Conservation (phyloP, 2,797 vertebrate species). For the Sebastes matsubarae region DNA sequence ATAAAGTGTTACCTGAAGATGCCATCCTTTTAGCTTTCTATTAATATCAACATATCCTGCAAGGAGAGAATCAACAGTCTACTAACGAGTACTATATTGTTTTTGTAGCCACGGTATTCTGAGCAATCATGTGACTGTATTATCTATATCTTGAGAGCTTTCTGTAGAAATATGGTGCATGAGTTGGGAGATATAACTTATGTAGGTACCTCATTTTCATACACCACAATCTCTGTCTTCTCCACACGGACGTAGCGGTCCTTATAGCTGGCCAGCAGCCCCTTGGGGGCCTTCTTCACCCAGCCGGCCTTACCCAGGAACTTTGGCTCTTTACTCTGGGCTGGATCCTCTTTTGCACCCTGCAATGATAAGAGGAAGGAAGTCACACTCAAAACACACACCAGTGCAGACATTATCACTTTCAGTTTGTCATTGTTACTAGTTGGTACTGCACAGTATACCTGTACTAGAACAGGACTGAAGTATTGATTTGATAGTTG, state of each 20-base stretch:
- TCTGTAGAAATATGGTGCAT: neutral
- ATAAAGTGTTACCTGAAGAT: neutral
- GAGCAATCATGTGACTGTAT: neutral
- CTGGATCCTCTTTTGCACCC: constrained; percentile 84
- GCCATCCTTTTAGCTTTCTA: neutral
- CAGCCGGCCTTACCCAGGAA: constrained; percentile 88
- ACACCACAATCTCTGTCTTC: constrained; percentile 87
- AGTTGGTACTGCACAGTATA: neutral
- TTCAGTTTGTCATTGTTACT: neutral
- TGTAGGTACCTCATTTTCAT: constrained; percentile 89
- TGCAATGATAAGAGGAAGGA: constrained; percentile 57
- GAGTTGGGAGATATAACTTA: neutral
- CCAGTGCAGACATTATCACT: neutral
- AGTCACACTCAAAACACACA: constrained; percentile 34
- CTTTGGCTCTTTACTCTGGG: constrained; percentile 75
- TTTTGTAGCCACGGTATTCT: neutral
- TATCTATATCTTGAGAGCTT: too few relatives aligned
- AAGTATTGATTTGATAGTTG: too few relatives aligned
- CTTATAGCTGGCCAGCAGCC: constrained; percentile 89
- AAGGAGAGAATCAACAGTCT: neutral
- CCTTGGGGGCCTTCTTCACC: constrained; percentile 92
- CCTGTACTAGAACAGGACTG: too few relatives aligned
- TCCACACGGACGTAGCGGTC: constrained; percentile 92
- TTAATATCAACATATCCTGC: neutral
- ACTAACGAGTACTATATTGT: neutral